Base-by-base conservation (phyloP, 2,888 invertebrate genomes). In the Isoperla grammatica region DNA sequence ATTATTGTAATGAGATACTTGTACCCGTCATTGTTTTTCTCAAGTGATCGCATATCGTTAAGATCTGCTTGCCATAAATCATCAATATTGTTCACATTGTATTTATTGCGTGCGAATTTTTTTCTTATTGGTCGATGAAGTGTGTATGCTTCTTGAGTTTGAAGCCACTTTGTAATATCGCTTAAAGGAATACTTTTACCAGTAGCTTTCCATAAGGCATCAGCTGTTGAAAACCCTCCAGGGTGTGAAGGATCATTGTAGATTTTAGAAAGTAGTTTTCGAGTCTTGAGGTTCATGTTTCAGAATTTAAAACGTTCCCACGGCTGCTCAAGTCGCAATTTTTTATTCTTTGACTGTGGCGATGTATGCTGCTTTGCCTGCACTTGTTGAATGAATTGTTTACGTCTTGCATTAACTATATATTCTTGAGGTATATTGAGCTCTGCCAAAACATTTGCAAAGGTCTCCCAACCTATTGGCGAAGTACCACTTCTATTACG, bases 1-100 rank as follows among this genome's bases (percentile, higher is more conserved):
- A 68, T 64, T n/a, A 65, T 63, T 9, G 60, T 59, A 29, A 68
- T 46, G 3, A 65, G 49, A 53, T 63, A 67, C 5, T 57, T 48
- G 8, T 22, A 56, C 4, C 63, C 63, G 8, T 62, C 56, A 53
- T 65, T 66, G 42, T 64, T 45, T 46, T 46, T 53, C 1, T 39
- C 53, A 22, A 61, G 46, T 2, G 12, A 13, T 17, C 43, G 12
- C 60, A 63, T 55, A 50, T 60, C 58, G 48, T 43, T 61, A 9
- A 64, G 37, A 15, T 65, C 59, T 42, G 59, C 61, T 9, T 66
- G 63, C 64, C 65, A 66, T 0, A 63, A 29, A 42, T 65, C 65
- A 39, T 66, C 66, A 2, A 67, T 63, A 39, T 66, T 65, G 12
- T 29, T 40, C 0, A 65, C 60, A 11, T 58, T 42, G 45, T 64